Conservation (phyloP, 2,113 vertebrate species). For the Odobenus rosmarus region DNA sequence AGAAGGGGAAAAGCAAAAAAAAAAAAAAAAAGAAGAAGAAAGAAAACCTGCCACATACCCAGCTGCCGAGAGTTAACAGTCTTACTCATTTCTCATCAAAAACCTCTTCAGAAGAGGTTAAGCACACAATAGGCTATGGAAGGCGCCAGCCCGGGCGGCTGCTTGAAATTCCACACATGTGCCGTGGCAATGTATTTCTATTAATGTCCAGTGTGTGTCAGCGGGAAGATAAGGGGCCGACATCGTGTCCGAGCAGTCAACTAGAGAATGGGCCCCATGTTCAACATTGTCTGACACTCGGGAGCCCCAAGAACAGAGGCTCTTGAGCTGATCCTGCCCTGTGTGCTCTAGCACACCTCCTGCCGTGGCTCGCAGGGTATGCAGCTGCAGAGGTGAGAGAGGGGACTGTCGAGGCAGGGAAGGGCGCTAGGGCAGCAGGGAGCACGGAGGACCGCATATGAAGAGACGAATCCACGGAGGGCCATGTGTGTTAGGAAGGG, state of each 20-base stretch:
- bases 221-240: slow-evolving; percentile 92
- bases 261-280: slow-evolving; percentile 86
- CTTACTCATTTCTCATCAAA: slow-evolving; percentile 82
- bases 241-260: slow-evolving; percentile 89
- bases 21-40: not conserved
- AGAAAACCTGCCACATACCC: slow-evolving; percentile 49
- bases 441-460: not conserved
- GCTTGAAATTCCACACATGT: slow-evolving; percentile 90
- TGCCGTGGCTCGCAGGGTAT: not conserved
- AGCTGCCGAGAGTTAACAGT: slow-evolving; percentile 80
- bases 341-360: not conserved
- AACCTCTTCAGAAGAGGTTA: slow-evolving; percentile 85
- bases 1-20: not conserved
- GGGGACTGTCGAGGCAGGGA: not conserved
- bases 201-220: slow-evolving; percentile 93
- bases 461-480: not conserved
- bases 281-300: slow-evolving; percentile 91
- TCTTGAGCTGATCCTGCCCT: slow-evolving; percentile 71
- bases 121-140: slow-evolving; percentile 89
- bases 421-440: not conserved
- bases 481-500: not conserved
- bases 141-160: slow-evolving; percentile 83
- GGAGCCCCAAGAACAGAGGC: slow-evolving; percentile 83
- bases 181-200: slow-evolving; percentile 90
- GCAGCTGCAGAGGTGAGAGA: not conserved